A percentile compares a stretch with the other conserved stretches of the same genome.
phyloP scores from a whole-genome alignment of 1,140 invertebrate species.

The Hypothenemus hampei region DNA sequence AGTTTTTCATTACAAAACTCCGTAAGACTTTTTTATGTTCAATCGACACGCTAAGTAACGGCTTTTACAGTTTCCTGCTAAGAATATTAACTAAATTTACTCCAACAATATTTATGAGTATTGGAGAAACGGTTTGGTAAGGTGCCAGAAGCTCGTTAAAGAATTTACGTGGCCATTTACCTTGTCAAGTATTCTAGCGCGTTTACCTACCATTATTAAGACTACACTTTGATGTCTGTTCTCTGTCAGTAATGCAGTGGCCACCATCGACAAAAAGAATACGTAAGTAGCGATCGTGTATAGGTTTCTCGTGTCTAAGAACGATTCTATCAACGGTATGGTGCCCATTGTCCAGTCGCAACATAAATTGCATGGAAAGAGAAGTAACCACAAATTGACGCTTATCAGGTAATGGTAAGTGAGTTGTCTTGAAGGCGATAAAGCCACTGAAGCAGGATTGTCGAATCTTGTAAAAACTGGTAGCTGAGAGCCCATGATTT shows the following conservation, averaged over 20 bases:
- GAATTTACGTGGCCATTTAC: conserved; percentile 9
- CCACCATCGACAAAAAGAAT: conserved; percentile 57
- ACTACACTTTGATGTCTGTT: conserved; percentile 66
- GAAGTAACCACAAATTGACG: conserved; percentile 84
- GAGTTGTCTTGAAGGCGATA: conserved; percentile 74
- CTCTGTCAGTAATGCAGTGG: conserved; percentile 61
- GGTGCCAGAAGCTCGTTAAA: conserved; percentile 6
- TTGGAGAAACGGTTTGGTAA: conserved; percentile 2
- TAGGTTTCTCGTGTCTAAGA: conserved; percentile 80
- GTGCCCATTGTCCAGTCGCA: conserved; percentile 99
- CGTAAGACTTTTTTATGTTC: no score
- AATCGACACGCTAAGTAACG: conserved; percentile 6
- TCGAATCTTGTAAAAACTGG: conserved; percentile 95
- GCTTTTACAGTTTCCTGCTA: neutral
- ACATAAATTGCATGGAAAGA: conserved; percentile 85
- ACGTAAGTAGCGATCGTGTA: conserved; percentile 70
- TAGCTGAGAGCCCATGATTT: conserved; percentile 93
- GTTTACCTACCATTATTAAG: conserved; percentile 74
- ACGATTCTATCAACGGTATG: conserved; percentile 76
- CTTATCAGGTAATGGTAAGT: conserved; percentile 91
- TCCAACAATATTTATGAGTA: conserved; percentile 7
- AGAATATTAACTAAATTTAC: conserved; percentile 8
- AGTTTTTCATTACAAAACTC: no score
- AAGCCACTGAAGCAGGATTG: conserved; percentile 83
- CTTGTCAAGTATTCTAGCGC: no score